These are phyloP conservation scores for Sitophilus oryzae DNA, from an alignment of 1,140 invertebrate species.

Conservation along the genomic window DNA sequence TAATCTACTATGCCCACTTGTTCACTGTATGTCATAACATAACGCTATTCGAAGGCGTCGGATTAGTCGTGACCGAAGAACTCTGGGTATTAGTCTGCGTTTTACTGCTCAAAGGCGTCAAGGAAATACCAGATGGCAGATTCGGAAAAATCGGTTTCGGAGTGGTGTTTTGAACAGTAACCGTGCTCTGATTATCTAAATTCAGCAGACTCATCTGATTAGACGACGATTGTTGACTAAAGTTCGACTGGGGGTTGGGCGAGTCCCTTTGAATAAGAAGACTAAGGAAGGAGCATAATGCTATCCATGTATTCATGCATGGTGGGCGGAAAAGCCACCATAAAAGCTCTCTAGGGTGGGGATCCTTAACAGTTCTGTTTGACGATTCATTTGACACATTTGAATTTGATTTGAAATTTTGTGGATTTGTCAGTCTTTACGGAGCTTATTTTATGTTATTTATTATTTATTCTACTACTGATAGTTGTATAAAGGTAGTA, in stretches of 20 bases:
- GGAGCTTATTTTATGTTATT: too few relatives aligned
- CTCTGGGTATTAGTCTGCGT: not conserved
- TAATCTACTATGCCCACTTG: not conserved
- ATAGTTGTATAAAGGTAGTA: too few relatives aligned
- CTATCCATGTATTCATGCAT: too few relatives aligned
- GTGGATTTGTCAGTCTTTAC: too few relatives aligned
- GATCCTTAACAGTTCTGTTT: too few relatives aligned
- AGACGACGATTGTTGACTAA: slow-evolving; percentile 8
- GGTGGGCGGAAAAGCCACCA: too few relatives aligned
- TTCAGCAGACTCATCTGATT: slow-evolving; percentile 23
- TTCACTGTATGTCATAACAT: slow-evolving; percentile 1
- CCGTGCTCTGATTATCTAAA: slow-evolving; percentile 25
- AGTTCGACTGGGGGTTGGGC: not conserved
- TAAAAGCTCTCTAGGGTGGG: too few relatives aligned
- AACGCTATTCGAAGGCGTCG: not conserved
- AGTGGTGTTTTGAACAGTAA: slow-evolving; percentile 10
- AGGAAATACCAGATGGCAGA: slow-evolving; percentile 26
- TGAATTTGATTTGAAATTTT: too few relatives aligned
- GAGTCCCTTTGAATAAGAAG: too few relatives aligned
- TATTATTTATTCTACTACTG: too few relatives aligned
- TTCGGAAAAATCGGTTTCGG: slow-evolving; percentile 16
- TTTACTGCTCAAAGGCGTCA: slow-evolving; percentile 27
- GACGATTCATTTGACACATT: too few relatives aligned
- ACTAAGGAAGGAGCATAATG: too few relatives aligned
- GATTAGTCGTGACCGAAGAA: not conserved